Conservation (phyloP, 2,797 vertebrate species). For the Hypotaenidia okinawae region DNA sequence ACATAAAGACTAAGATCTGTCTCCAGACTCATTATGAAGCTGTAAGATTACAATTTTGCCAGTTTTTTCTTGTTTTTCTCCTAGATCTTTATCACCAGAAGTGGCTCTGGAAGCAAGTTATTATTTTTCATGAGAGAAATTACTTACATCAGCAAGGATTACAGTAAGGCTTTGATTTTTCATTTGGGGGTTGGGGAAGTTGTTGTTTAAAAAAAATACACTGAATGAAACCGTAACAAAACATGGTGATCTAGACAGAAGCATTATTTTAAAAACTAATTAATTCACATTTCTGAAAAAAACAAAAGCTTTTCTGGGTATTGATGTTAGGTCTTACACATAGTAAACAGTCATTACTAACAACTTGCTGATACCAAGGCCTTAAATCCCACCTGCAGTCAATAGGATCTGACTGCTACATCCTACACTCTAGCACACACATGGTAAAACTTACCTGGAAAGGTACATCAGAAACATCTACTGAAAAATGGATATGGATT, state of each 20-base stretch:
- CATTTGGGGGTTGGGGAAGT: fast-evolving
- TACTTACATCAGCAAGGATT: background rate
- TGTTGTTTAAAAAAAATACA: background rate
- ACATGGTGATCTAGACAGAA: background rate
- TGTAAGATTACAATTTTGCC: background rate
- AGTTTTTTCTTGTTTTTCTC: background rate
- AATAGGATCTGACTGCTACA: background rate
- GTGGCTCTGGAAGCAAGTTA: background rate
- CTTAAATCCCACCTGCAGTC: background rate
- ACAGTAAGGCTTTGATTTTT: background rate
- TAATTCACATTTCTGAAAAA: background rate
- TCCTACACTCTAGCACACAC: background rate
- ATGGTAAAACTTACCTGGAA: fast-evolving
- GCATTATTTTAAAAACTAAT: background rate
- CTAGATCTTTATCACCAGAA: background rate
- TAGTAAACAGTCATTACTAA: background rate
- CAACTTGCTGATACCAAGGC: background rate
- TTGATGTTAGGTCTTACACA: fast-evolving
- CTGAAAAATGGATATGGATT: background rate
- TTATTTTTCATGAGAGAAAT: background rate
- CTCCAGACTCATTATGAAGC: background rate
- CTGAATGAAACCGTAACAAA: background rate
- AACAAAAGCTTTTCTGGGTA: background rate
- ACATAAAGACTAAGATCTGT: background rate
- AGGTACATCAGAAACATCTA: background rate